phyloP scores from a whole-genome alignment of 2,797 vertebrate species.

The Protonibea diacanthus region DNA sequence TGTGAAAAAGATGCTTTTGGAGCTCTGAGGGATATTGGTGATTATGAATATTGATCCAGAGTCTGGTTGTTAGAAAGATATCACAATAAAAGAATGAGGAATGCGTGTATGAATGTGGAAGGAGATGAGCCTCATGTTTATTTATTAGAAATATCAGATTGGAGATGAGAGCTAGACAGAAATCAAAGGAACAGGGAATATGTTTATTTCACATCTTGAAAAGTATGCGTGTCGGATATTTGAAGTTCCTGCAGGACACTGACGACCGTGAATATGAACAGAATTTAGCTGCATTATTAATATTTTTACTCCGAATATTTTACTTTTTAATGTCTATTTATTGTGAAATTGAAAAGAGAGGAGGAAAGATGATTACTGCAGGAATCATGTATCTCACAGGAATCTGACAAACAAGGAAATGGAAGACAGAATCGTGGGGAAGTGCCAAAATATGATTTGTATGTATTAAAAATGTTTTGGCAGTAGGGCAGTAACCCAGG shows the following conservation, averaged over 20 bases:
- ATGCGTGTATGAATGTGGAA: slow-evolving; percentile 54
- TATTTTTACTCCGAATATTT: slow-evolving; percentile 53
- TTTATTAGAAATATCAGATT: slow-evolving; percentile 78
- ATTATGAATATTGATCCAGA: slow-evolving; percentile 75
- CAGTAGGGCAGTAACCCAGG: slow-evolving; percentile 37
- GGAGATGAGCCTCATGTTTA: slow-evolving; percentile 76
- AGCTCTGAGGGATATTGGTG: slow-evolving; percentile 52
- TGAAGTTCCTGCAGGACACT: slow-evolving; percentile 60
- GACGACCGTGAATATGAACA: slow-evolving; percentile 57
- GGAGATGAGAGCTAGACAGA: slow-evolving; percentile 66
- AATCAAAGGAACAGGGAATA: slow-evolving; percentile 74
- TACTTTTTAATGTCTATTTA: slow-evolving; percentile 53
- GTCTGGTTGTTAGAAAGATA: slow-evolving; percentile 55
- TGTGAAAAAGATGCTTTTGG: slow-evolving; percentile 37
- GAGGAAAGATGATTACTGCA: slow-evolving; percentile 3
- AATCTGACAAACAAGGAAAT: slow-evolving; percentile 31
- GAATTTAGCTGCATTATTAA: slow-evolving; percentile 54
- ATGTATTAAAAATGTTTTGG: slow-evolving; percentile 47
- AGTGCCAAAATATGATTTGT: slow-evolving; percentile 45
- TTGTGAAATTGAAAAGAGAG: slow-evolving; percentile 34
- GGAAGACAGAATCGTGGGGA: slow-evolving; percentile 9
- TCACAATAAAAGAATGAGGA: slow-evolving; percentile 65
- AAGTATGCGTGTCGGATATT: slow-evolving; percentile 58
- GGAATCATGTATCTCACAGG: slow-evolving; percentile 22
- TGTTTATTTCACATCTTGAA: slow-evolving; percentile 67